Conservation (phyloP, 1,140 invertebrate species). For the Apis dorsata region DNA sequence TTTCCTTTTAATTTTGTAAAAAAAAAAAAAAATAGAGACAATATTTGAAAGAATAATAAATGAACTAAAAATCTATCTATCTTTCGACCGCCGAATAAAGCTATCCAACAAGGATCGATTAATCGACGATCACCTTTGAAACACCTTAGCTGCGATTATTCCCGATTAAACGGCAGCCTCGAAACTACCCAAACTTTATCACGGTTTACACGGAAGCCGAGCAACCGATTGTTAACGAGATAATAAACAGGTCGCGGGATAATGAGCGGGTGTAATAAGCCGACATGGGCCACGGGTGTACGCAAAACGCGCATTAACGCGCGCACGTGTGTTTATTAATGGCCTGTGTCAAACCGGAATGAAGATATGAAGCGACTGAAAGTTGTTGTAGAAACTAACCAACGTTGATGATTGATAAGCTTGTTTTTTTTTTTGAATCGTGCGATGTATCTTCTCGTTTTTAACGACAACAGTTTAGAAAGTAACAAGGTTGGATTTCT, state of each 20-base stretch:
- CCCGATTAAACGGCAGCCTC: background rate
- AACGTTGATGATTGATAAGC: background rate
- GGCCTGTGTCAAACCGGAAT: background rate
- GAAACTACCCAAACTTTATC: conserved; percentile 29
- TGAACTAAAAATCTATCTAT: too few relatives aligned
- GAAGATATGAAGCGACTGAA: too few relatives aligned
- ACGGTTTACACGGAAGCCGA: conserved; percentile 15
- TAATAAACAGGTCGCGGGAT: conserved; percentile 26
- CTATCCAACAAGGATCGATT: background rate
- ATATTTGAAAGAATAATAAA: too few relatives aligned
- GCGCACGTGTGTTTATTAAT: too few relatives aligned
- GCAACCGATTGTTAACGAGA: conserved; percentile 17
- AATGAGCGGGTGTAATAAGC: conserved; percentile 14
- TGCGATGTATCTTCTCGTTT: too few relatives aligned
- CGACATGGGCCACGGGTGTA: background rate
- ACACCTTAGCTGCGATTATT: background rate
- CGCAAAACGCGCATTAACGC: conserved; percentile 24
- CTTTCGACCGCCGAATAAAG: too few relatives aligned
- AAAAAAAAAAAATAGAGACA: too few relatives aligned
- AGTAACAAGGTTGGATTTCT: too few relatives aligned
- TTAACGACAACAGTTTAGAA: too few relatives aligned
- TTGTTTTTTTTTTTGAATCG: too few relatives aligned
- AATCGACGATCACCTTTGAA: background rate
- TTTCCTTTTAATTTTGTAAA: too few relatives aligned
- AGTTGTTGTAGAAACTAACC: background rate